Percentiles rank a stretch among this genome's conserved stretches.
These are phyloP conservation scores for Psittacula echo DNA, from an alignment of 2,797 vertebrate species.

Conservation along the genomic window DNA sequence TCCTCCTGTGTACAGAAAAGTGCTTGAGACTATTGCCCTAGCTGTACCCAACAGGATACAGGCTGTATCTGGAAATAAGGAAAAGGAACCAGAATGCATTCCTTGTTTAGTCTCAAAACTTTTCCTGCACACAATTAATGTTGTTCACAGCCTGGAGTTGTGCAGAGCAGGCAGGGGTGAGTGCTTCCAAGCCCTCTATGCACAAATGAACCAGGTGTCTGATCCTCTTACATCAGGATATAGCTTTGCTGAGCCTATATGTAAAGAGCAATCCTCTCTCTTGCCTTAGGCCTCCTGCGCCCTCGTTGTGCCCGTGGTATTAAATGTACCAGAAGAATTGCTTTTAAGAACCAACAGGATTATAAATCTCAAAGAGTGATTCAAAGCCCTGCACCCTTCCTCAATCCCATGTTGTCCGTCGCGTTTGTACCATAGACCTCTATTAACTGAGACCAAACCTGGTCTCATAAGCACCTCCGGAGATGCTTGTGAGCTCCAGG, in stretches of 20 bases:
- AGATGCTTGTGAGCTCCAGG: background rate
- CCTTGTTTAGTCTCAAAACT: background rate
- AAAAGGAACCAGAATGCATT: background rate
- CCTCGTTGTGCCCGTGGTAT: background rate
- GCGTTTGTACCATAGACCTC: background rate
- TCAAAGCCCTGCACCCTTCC: background rate
- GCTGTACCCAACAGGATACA: background rate
- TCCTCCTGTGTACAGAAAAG: background rate
- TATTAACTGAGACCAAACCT: rapidly evolving
- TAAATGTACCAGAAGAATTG: background rate
- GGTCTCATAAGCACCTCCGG: background rate
- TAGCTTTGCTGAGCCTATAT: background rate
- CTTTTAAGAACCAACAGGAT: background rate
- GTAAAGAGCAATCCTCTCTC: background rate
- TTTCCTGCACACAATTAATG: background rate
- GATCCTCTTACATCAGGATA: constrained; percentile 7
- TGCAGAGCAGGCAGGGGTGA: background rate
- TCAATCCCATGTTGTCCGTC: background rate
- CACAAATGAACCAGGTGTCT: background rate
- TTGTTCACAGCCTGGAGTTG: background rate
- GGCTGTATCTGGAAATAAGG: background rate
- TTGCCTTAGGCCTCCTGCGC: constrained; percentile 1
- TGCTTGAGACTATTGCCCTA: background rate
- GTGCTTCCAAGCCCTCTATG: background rate
- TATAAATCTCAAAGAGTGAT: background rate